Percentiles rank a stretch among this genome's conserved stretches.
Evolutionary conservation across 2,113 vertebrate genomes (phyloP).

Genomic region (Larimichthys crocea): DNA sequence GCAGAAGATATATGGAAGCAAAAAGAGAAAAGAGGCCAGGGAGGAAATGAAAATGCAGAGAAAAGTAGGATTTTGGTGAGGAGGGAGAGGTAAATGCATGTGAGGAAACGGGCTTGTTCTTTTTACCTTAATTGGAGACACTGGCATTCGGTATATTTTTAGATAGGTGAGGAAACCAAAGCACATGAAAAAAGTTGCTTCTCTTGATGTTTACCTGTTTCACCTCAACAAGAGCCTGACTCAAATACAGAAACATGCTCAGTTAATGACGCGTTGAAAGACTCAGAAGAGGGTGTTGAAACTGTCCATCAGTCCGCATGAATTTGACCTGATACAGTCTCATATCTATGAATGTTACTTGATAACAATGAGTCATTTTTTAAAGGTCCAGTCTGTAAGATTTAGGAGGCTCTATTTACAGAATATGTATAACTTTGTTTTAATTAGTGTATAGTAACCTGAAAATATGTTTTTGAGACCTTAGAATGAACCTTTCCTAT

Average conservation of each 20-base stretch:
- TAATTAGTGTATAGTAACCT: too few relatives aligned
- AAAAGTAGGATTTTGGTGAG: conserved; percentile 21
- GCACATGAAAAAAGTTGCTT: conserved; percentile 7
- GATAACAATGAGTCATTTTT: not conserved
- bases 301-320: not conserved
- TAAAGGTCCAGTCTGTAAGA: too few relatives aligned
- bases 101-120: conserved; percentile 5
- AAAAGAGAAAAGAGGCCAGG: conserved; percentile 37
- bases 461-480: too few relatives aligned
- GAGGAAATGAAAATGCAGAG: conserved; percentile 48
- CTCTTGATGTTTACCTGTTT: conserved; percentile 20
- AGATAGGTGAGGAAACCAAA: conserved; percentile 26
- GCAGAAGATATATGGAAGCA: conserved; percentile 48
- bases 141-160: conserved; percentile 52
- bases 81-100: conserved; percentile 18
- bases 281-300: conserved; percentile 5
- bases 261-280: not conserved
- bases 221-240: not conserved
- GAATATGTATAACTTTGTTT: too few relatives aligned
- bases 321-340: not conserved
- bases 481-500: too few relatives aligned
- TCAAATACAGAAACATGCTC: conserved; percentile 15
- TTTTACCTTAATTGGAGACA: conserved; percentile 54
- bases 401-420: too few relatives aligned
- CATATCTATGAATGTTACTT: not conserved